Evolutionary conservation across 1,140 invertebrate genomes (phyloP).

Genomic region (Scaptomyza graminum): DNA sequence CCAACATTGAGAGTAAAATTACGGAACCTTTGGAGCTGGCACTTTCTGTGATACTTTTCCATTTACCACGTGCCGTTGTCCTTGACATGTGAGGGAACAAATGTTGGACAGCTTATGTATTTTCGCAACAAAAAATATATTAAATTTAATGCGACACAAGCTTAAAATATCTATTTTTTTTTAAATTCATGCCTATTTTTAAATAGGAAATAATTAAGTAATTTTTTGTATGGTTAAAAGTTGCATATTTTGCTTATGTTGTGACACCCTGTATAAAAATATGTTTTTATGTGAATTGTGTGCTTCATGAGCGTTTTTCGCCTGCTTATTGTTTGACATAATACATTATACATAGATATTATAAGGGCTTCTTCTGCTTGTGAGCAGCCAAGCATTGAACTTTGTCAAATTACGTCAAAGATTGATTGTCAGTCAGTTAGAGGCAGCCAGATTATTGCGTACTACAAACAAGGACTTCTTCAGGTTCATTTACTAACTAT

Average conservation of each 20-base stretch:
- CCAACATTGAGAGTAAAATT: not conserved
- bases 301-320: slow-evolving; percentile 37
- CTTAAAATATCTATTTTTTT: too few relatives aligned
- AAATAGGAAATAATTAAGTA: too few relatives aligned
- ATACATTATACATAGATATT: slow-evolving; percentile 58
- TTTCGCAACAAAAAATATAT: too few relatives aligned
- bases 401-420: slow-evolving; percentile 65
- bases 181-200: too few relatives aligned
- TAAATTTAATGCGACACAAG: too few relatives aligned
- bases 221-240: too few relatives aligned
- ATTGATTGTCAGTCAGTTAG: slow-evolving; percentile 65
- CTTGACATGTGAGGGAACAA: too few relatives aligned
- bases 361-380: slow-evolving; percentile 42
- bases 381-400: slow-evolving; percentile 43
- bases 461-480: slow-evolving; percentile 13
- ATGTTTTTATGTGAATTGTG: slow-evolving; percentile 33
- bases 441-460: slow-evolving; percentile 24
- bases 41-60: not conserved
- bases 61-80: too few relatives aligned
- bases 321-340: slow-evolving; percentile 60
- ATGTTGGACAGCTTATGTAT: too few relatives aligned
- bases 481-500: slow-evolving; percentile 27
- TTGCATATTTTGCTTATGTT: not conserved
- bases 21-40: not conserved
- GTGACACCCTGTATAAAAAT: slow-evolving; percentile 36